Evolutionary conservation across 2,888 invertebrate species (phyloP), one percentile per base, ranked within the genome.

Genomic region (Timandra comae): DNA sequence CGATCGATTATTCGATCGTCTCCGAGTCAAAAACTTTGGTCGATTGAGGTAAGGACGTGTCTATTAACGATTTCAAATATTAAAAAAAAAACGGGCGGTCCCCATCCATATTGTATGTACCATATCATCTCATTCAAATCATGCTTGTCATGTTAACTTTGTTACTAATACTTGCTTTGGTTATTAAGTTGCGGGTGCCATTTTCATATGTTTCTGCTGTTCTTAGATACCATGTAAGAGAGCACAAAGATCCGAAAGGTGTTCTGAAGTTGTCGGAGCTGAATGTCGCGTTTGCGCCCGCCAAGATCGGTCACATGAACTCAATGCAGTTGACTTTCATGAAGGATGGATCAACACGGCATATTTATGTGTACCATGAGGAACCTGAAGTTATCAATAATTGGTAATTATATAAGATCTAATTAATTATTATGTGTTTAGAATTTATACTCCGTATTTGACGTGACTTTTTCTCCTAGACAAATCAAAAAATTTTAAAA

Each of bases 281-380:
- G 40, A 96, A 95, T 65, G 93, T 95, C 9, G 91, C 92, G 9
- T 94, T 96, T 65, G 93, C 94, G 0, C 95, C 96, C 1, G 84
- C 89, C 26, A 96, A 96, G 82, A 91, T 94, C 31, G 91, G 90
- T 8, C 90, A 91, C 68, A 89, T 89, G 60, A 94, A 93, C 67
- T 94, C 94, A 6, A 87, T 96, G 73, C 96, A 96, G 80, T 77
- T 97, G 22, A 93, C 94, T 1, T 96, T 92, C 62, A 88, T 94
- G 69, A 93, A 93, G 63, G 94, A 95, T 41, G 95, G 95, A 1
- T 90, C 92, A 2, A 96, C 96, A 1, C 79, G 96, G 43, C 95
- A 95, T 62, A 91, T 97, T 51, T 97, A 92, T 68, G 91, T 96
- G 1, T 94, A 94, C 65, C 93, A 95, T 49, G 93, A 95, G 49